phyloP scores from a whole-genome alignment of 2,888 invertebrate genomes.

The Amphipoea oculea region DNA sequence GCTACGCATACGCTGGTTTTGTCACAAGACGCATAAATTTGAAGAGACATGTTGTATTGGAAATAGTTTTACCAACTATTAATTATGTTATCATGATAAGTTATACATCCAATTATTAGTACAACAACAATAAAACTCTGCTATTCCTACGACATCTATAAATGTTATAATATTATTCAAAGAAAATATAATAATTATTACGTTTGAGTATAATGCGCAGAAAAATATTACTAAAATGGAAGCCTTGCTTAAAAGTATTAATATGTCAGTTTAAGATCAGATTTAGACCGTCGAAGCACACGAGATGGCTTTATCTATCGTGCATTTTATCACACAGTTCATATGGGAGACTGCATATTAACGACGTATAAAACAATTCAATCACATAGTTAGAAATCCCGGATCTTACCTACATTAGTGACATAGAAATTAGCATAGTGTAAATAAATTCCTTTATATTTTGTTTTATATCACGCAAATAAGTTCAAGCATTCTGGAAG shows the following conservation, averaged over 20 bases:
- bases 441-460: slow-evolving; percentile 32
- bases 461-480: slow-evolving; percentile 27
- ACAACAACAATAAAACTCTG: slow-evolving; percentile 45
- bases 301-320: no score
- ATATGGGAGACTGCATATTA: neutral
- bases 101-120: slow-evolving; percentile 40
- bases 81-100: slow-evolving; percentile 43
- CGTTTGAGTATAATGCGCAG: slow-evolving; percentile 2
- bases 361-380: slow-evolving; percentile 4
- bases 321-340: neutral
- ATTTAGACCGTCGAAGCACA: slow-evolving; percentile 14
- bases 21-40: neutral
- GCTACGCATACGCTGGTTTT: neutral
- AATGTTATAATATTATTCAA: slow-evolving; percentile 24
- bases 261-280: neutral
- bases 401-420: neutral
- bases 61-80: slow-evolving; percentile 33
- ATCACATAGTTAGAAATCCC: slow-evolving; percentile 5
- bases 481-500: slow-evolving; percentile 12
- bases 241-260: neutral
- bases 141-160: slow-evolving; percentile 54
- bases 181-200: slow-evolving; percentile 19
- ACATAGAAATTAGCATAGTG: slow-evolving; percentile 10
- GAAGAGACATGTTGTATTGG: neutral
- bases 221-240: slow-evolving; percentile 7